Percentiles rank a stretch among this genome's conserved stretches.
Conservation (phyloP, 2,797 vertebrate species). For the Chiloscyllium punctatum region DNA sequence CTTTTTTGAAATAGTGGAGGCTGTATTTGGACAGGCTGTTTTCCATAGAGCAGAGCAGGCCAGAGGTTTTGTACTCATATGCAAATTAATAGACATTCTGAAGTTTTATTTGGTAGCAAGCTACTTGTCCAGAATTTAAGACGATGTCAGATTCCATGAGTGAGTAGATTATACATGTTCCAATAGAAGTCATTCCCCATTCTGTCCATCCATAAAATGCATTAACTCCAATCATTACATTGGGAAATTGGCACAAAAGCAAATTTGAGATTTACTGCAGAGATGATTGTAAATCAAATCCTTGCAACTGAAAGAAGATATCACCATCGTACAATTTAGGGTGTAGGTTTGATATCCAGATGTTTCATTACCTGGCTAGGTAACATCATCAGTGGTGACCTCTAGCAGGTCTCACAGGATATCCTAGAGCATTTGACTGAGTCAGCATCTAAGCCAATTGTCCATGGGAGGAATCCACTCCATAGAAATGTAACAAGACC, state of each 20-base stretch:
- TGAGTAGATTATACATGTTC: not conserved
- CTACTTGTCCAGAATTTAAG: not conserved
- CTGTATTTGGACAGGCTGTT: not conserved
- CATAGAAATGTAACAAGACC: not conserved
- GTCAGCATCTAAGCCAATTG: not conserved
- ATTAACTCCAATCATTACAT: not conserved
- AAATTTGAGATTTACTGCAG: not conserved
- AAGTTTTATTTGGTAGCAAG: not conserved
- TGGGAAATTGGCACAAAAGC: not conserved
- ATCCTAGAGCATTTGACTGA: not conserved
- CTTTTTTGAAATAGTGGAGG: not conserved
- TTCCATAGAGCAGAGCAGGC: not conserved
- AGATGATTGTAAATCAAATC: not conserved
- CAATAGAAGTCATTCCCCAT: not conserved
- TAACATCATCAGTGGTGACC: too few relatives aligned
- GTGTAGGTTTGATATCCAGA: too few relatives aligned
- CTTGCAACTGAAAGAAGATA: not conserved
- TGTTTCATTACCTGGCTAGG: too few relatives aligned
- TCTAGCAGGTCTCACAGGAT: not conserved
- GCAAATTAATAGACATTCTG: not conserved
- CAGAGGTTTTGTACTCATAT: not conserved
- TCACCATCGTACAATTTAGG: too few relatives aligned
- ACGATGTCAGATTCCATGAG: not conserved
- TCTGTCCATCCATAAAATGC: not conserved
- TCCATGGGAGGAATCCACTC: not conserved